These are phyloP conservation scores for Sminthurinus signatus DNA, from an alignment of 1,140 invertebrate species.

Conservation along the genomic window DNA sequence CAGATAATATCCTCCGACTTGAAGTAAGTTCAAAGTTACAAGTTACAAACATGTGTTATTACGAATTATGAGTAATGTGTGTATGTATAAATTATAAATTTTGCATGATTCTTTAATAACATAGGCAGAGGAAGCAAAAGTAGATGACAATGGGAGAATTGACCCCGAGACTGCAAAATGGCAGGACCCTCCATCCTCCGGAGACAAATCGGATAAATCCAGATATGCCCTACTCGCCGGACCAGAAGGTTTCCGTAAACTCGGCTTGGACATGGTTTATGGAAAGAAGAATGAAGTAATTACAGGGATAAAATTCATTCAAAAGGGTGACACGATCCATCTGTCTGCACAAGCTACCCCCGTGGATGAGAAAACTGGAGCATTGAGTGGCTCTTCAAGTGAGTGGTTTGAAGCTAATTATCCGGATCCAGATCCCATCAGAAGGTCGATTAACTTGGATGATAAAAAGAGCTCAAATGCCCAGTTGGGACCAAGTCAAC, in stretches of 20 bases:
- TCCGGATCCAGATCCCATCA: neutral
- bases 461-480: constrained; percentile 7
- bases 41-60: no score
- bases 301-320: constrained; percentile 18
- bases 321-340: neutral
- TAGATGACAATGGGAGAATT: constrained; percentile 14
- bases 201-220: neutral
- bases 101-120: neutral
- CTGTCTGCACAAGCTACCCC: neutral
- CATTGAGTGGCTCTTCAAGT: neutral
- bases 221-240: neutral
- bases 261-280: constrained; percentile 18
- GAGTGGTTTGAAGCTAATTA: neutral
- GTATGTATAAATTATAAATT: no score
- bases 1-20: constrained; percentile 11
- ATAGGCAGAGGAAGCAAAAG: constrained; percentile 18
- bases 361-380: neutral
- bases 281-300: constrained; percentile 2
- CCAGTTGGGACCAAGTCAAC: constrained; percentile 20
- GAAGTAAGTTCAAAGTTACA: constrained; percentile 6
- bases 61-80: no score
- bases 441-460: constrained; percentile 1
- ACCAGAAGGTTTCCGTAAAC: constrained; percentile 7
- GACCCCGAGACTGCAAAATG: constrained; percentile 3
- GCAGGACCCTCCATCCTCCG: neutral